Percentiles rank a stretch among this genome's conserved stretches.
phyloP scores from a whole-genome alignment of 2,888 invertebrate species.

The Sicus ferrugineus region DNA sequence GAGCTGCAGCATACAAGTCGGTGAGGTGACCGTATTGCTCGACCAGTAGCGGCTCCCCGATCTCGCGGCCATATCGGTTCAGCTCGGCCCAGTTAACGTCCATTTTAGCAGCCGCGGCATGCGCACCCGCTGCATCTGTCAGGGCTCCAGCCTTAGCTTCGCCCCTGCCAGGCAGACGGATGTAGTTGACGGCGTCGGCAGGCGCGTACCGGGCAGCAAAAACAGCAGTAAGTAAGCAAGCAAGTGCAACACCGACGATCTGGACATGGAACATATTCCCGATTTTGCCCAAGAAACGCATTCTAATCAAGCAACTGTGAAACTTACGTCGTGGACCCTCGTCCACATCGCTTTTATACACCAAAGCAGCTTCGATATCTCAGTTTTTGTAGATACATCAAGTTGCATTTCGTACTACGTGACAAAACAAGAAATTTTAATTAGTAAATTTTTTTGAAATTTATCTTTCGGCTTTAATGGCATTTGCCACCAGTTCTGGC shows the following conservation, averaged over 20 bases:
- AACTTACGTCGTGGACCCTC: too few relatives aligned
- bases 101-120: conserved; percentile 54
- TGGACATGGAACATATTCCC: conserved; percentile 43
- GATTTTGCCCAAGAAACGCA: too few relatives aligned
- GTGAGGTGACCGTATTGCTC: conserved; percentile 52
- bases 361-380: too few relatives aligned
- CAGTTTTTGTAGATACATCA: too few relatives aligned
- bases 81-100: conserved; percentile 49
- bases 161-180: conserved; percentile 41
- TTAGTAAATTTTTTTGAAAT: too few relatives aligned
- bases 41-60: conserved; percentile 52
- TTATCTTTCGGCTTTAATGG: too few relatives aligned
- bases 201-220: neutral
- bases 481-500: too few relatives aligned
- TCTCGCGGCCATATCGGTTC: conserved; percentile 52
- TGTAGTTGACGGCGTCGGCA: too few relatives aligned
- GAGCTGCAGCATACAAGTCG: conserved; percentile 53
- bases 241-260: conserved; percentile 43
- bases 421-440: too few relatives aligned
- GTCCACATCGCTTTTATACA: too few relatives aligned
- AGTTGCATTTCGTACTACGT: too few relatives aligned
- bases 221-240: conserved; percentile 23
- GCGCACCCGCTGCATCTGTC: conserved; percentile 54
- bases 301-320: too few relatives aligned
- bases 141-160: conserved; percentile 52